phyloP scores from a whole-genome alignment of 2,797 vertebrate genomes.

The Carapus acus region DNA sequence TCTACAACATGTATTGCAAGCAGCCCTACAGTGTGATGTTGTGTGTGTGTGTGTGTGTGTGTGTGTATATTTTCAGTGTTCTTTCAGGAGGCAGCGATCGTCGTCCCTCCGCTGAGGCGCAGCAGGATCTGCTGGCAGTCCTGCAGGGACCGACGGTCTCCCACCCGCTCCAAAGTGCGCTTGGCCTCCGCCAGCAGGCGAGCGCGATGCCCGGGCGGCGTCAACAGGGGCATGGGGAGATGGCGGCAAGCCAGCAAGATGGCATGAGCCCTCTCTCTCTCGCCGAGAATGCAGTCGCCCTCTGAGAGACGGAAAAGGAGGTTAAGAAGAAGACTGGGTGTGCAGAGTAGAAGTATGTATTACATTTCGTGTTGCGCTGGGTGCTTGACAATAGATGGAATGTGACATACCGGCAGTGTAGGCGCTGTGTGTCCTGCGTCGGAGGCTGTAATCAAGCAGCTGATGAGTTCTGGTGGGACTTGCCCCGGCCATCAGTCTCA shows the following conservation, averaged over 20 bases:
- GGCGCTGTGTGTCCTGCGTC: conserved; percentile 72
- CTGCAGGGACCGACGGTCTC: conserved; percentile 88
- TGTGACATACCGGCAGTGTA: conserved; percentile 55
- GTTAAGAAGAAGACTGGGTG: background rate
- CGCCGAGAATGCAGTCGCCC: conserved; percentile 72
- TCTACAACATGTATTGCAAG: conserved; percentile 3
- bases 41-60: conserved; percentile 18
- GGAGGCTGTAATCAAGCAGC: conserved; percentile 92
- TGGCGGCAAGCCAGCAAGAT: conserved; percentile 94
- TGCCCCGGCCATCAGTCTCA: conserved; percentile 96
- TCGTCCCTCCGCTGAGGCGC: conserved; percentile 87
- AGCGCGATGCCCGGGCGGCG: conserved; percentile 86
- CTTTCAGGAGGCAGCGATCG: conserved; percentile 86
- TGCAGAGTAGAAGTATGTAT: background rate
- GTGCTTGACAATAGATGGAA: too few relatives aligned
- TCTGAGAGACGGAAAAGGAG: conserved; percentile 38
- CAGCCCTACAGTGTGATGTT: conserved; percentile 26
- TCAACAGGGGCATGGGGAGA: conserved; percentile 90
- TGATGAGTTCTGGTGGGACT: conserved; percentile 97
- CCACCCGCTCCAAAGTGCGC: conserved; percentile 92
- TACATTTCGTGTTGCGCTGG: too few relatives aligned
- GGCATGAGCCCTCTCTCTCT: conserved; percentile 89
- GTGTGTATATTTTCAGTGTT: conserved; percentile 1
- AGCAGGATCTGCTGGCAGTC: conserved; percentile 97
- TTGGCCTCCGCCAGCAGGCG: conserved; percentile 92